phyloP scores from a whole-genome alignment of 2,797 vertebrate species.

The Acanthurus tractus region DNA sequence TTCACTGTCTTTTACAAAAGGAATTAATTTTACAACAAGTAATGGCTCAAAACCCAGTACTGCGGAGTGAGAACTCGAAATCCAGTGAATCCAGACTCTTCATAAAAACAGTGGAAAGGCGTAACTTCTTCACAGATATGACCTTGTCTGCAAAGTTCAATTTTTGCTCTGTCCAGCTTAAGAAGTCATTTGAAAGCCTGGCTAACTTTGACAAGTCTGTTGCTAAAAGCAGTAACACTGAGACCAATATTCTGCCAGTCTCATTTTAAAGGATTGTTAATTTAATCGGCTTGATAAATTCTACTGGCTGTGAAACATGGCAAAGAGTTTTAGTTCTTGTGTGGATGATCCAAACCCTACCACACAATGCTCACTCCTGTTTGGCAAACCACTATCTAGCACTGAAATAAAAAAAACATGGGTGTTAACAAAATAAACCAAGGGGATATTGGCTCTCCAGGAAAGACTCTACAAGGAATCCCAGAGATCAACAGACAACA shows the following conservation, averaged over 20 bases:
- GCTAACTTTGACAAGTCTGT: constrained; percentile 89
- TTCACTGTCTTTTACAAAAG: constrained; percentile 37
- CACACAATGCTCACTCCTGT: constrained; percentile 53
- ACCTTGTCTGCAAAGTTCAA: constrained; percentile 85
- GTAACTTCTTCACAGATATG: constrained; percentile 85
- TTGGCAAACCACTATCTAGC: constrained; percentile 72
- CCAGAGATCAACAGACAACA: constrained; percentile 30
- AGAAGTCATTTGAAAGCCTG: constrained; percentile 96
- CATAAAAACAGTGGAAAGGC: constrained; percentile 80
- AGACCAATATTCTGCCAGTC: constrained; percentile 77
- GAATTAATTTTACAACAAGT: constrained; percentile 22
- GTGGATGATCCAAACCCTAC: constrained; percentile 78
- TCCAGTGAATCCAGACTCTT: constrained; percentile 64
- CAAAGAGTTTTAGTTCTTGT: constrained; percentile 89
- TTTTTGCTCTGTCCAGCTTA: constrained; percentile 94
- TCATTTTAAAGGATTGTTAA: constrained; percentile 88
- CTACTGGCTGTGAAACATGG: constrained; percentile 70
- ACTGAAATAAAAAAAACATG: constrained; percentile 16
- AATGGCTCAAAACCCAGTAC: constrained; percentile 36
- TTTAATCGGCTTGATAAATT: constrained; percentile 73
- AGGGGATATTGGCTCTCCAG: constrained; percentile 51
- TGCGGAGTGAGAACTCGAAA: constrained; percentile 42
- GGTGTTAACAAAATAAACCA: constrained; percentile 54
- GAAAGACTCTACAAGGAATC: constrained; percentile 39
- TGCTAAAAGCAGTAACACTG: constrained; percentile 85